Evolutionary conservation across 2,797 vertebrate species (phyloP).

Genomic region (Rhynchotus rufescens): DNA sequence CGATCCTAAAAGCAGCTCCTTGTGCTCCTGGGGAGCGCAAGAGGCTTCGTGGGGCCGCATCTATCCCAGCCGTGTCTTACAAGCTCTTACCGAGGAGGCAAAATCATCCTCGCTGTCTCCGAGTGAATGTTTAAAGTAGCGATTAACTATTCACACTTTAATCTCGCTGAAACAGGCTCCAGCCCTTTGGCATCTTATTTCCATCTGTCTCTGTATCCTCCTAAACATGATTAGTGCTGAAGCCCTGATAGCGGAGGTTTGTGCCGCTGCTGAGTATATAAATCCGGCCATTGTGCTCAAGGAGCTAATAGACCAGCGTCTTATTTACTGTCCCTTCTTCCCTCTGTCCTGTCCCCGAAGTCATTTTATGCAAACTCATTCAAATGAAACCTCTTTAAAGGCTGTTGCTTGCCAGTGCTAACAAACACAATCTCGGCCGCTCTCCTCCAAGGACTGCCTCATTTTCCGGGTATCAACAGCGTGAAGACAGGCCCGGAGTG

Average conservation of each 20-base stretch:
- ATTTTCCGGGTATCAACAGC: constrained; percentile 7
- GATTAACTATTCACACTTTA: constrained; percentile 64
- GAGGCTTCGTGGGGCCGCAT: neutral
- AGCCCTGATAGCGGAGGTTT: neutral
- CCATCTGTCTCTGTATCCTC: constrained; percentile 30
- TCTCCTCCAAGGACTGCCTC: neutral
- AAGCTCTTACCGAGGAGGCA: constrained; percentile 22
- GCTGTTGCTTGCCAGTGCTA: constrained; percentile 29
- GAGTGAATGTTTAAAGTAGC: neutral
- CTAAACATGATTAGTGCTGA: constrained; percentile 41
- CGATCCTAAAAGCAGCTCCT: fast-evolving
- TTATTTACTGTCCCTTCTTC: constrained; percentile 19
- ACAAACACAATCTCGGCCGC: neutral
- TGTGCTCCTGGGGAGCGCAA: fast-evolving
- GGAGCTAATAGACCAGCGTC: constrained; percentile 29
- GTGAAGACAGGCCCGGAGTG: neutral
- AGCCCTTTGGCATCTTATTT: constrained; percentile 64
- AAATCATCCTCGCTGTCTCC: neutral
- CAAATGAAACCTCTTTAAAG: constrained; percentile 48
- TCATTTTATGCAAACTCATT: constrained; percentile 63
- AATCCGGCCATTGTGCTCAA: constrained; percentile 27
- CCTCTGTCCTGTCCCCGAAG: constrained; percentile 38
- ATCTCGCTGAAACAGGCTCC: constrained; percentile 51
- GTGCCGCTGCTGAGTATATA: neutral
- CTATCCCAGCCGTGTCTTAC: neutral